A percentile compares a stretch with the other conserved stretches of the same genome.
Evolutionary conservation across 2,888 invertebrate species (phyloP).

Genomic region (Pinctada fucata): DNA sequence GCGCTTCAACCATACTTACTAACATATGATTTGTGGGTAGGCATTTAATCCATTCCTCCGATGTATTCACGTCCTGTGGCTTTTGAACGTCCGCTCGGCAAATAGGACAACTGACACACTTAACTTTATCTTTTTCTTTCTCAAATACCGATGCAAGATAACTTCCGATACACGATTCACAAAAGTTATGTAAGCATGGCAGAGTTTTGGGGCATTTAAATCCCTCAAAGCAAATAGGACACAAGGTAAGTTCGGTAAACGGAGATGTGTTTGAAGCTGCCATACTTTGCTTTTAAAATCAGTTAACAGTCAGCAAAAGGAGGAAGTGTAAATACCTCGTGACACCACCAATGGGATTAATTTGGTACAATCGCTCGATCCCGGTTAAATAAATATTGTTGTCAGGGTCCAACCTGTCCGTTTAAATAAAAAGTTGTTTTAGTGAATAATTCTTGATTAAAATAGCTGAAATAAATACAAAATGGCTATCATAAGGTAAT

Average conservation of each 20-base stretch:
- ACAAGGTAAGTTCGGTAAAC: neutral
- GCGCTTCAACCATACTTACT: conserved; percentile 9
- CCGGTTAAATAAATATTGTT: too few species aligned
- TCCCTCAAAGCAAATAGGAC: conserved; percentile 20
- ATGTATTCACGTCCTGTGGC: neutral
- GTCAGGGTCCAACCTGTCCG: too few species aligned
- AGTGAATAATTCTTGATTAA: too few species aligned
- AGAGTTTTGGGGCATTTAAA: conserved; percentile 11
- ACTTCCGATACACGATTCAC: conserved; percentile 1
- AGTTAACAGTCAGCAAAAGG: too few species aligned
- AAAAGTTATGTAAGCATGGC: conserved; percentile 27
- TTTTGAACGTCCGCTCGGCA: neutral
- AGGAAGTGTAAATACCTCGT: too few species aligned
- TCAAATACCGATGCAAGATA: conserved; percentile 3
- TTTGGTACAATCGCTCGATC: too few species aligned
- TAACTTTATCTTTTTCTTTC: neutral
- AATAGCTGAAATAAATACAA: too few species aligned
- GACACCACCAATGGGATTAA: too few species aligned
- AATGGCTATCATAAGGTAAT: too few species aligned
- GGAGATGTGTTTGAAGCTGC: neutral
- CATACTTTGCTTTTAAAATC: neutral
- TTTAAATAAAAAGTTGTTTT: too few species aligned
- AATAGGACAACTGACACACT: neutral
- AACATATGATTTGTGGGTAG: conserved; percentile 18
- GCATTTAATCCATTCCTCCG: conserved; percentile 1